phyloP scores from a whole-genome alignment of 2,797 vertebrate species.

The Betta splendens region DNA sequence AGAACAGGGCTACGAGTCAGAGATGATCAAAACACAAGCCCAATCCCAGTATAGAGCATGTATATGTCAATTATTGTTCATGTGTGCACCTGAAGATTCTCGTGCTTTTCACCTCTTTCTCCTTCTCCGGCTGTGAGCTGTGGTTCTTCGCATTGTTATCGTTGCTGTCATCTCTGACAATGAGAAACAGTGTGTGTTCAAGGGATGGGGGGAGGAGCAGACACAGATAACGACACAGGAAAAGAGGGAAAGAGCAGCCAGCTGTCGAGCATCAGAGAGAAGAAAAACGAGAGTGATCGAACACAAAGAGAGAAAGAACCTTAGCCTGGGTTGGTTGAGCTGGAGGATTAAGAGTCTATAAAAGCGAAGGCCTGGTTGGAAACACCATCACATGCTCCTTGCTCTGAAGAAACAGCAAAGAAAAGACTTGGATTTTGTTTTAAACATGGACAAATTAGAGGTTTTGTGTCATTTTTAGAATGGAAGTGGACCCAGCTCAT shows the following conservation, averaged over 20 bases:
- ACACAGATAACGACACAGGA: slow-evolving; percentile 65
- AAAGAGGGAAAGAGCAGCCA: slow-evolving; percentile 74
- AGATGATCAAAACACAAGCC: slow-evolving; percentile 2
- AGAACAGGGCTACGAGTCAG: slow-evolving; percentile 22
- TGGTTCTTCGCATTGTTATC: slow-evolving; percentile 75
- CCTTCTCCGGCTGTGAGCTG: slow-evolving; percentile 46
- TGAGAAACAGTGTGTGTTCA: slow-evolving; percentile 78
- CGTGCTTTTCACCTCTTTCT: slow-evolving; percentile 31
- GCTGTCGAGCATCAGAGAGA: slow-evolving; percentile 69
- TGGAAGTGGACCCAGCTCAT: slow-evolving; percentile 28
- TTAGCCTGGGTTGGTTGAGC: slow-evolving; percentile 49
- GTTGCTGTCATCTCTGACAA: slow-evolving; percentile 77
- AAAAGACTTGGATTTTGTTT: neutral
- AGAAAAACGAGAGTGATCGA: slow-evolving; percentile 63
- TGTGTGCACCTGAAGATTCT: slow-evolving; percentile 47
- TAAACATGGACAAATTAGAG: slow-evolving; percentile 9
- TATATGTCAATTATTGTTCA: neutral
- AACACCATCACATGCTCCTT: slow-evolving; percentile 23
- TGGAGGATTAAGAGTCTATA: slow-evolving; percentile 52
- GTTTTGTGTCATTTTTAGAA: neutral
- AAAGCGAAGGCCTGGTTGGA: slow-evolving; percentile 18
- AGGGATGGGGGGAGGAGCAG: slow-evolving; percentile 73
- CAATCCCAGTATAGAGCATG: neutral
- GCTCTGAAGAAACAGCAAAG: neutral
- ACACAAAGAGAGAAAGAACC: slow-evolving; percentile 57